phyloP scores from a whole-genome alignment of 2,888 invertebrate genomes.

The Eretmocerus hayati region DNA sequence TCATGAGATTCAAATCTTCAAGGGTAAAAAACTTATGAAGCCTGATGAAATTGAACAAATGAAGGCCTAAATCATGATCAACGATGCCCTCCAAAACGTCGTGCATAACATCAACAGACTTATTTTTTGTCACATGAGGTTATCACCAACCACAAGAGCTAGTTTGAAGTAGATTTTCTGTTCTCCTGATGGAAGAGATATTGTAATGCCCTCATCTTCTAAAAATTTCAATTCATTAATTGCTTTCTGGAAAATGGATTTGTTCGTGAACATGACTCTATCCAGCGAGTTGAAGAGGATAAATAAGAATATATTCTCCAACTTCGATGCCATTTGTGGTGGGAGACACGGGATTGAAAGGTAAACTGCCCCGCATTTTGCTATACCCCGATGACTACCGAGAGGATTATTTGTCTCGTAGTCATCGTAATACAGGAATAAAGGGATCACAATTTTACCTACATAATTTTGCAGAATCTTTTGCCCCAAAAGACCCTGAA shows the following conservation, averaged over 20 bases:
- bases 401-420: slow-evolving; percentile 27
- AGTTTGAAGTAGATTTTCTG: slow-evolving; percentile 19
- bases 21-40: slow-evolving; percentile 5
- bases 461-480: slow-evolving; percentile 5
- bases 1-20: neutral
- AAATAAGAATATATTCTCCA: slow-evolving; percentile 24
- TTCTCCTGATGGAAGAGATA: neutral
- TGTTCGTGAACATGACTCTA: slow-evolving; percentile 16
- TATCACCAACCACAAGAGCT: slow-evolving; percentile 23
- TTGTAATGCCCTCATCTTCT: slow-evolving; percentile 15
- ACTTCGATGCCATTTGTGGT: slow-evolving; percentile 19
- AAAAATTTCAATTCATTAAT: slow-evolving; percentile 22
- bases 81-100: slow-evolving; percentile 21
- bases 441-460: slow-evolving; percentile 21
- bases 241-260: slow-evolving; percentile 20
- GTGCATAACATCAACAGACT: slow-evolving; percentile 22
- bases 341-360: slow-evolving; percentile 21
- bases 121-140: slow-evolving; percentile 5
- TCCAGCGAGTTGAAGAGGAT: slow-evolving; percentile 24
- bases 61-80: slow-evolving; percentile 22
- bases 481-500: slow-evolving; percentile 16
- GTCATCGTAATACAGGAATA: slow-evolving; percentile 25
- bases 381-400: slow-evolving; percentile 24
- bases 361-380: slow-evolving; percentile 26
- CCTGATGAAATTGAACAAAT: slow-evolving; percentile 15